These are phyloP conservation scores for Eurytoma californica DNA, from an alignment of 2,888 invertebrate species.

Conservation along the genomic window DNA sequence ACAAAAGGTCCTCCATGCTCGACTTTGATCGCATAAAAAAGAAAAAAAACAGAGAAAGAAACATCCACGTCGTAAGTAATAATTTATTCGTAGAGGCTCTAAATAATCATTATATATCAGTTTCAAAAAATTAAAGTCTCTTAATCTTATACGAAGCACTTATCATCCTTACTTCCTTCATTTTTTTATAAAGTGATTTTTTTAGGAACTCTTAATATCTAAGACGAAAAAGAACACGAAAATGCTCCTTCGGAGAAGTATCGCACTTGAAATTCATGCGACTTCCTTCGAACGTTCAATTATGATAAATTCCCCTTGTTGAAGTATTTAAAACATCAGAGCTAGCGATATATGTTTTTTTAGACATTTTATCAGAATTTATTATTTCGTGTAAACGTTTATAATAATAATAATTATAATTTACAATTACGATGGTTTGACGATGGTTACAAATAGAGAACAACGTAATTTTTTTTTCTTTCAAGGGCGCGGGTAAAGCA, in stretches of 20 bases:
- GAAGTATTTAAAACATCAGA: conserved; percentile 37
- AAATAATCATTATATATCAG: conserved; percentile 27
- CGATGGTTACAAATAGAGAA: conserved; percentile 75
- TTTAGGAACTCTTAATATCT: conserved; percentile 41
- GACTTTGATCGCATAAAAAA: neutral
- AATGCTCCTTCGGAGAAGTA: conserved; percentile 10
- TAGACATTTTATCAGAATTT: conserved; percentile 76
- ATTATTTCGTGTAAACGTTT: conserved; percentile 76
- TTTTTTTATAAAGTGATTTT: conserved; percentile 33
- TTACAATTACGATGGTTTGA: conserved; percentile 75
- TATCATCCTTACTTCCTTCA: conserved; percentile 9
- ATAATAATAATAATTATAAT: conserved; percentile 75
- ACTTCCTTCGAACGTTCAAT: neutral
- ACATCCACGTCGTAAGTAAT: conserved; percentile 34
- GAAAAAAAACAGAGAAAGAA: conserved; percentile 18
- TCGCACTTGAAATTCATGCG: too few relatives aligned
- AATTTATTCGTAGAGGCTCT: conserved; percentile 48
- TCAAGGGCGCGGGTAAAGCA: conserved; percentile 52
- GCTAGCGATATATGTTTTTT: conserved; percentile 61
- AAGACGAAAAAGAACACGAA: conserved; percentile 35
- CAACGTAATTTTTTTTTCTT: conserved; percentile 68
- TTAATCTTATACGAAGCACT: conserved; percentile 36
- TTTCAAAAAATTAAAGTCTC: conserved; percentile 45
- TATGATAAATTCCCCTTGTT: neutral
- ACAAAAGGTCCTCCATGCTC: conserved; percentile 32